These are phyloP conservation scores for Graptemys geographica DNA, from an alignment of 2,797 vertebrate genomes.

Conservation along the genomic window DNA sequence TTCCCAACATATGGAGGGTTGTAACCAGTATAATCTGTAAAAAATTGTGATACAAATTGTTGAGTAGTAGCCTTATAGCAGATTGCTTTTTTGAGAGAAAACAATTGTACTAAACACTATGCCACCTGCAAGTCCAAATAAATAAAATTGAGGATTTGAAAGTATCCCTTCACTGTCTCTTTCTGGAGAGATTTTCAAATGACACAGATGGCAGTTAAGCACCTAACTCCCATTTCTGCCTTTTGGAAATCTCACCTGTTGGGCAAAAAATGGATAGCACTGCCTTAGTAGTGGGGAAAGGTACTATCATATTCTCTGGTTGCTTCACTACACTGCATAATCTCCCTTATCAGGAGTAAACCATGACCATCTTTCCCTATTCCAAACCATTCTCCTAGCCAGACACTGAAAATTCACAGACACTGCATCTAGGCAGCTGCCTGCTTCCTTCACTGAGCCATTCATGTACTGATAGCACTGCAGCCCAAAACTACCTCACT, in stretches of 20 bases:
- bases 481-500: not conserved
- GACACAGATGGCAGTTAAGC: not conserved
- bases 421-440: not conserved
- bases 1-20: not conserved
- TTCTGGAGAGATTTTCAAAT: not conserved
- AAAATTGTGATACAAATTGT: not conserved
- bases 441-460: not conserved
- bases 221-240: not conserved
- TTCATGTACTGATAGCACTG: not conserved
- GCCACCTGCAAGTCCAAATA: not conserved
- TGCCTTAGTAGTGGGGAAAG: accelerated
- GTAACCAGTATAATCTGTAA: not conserved
- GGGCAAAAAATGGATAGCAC: not conserved
- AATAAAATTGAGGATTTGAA: not conserved
- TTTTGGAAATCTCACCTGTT: not conserved
- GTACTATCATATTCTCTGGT: not conserved
- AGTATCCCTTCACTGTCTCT: not conserved
- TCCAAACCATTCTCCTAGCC: not conserved
- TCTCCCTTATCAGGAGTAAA: not conserved
- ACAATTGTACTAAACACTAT: not conserved
- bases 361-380: not conserved
- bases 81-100: not conserved
- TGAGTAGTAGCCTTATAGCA: not conserved
- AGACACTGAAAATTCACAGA: not conserved
- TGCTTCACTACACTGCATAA: not conserved